Percentiles rank a stretch among this genome's conserved stretches.
phyloP scores from a whole-genome alignment of 2,113 vertebrate species.

The Cyprinodon brontotheroides region DNA sequence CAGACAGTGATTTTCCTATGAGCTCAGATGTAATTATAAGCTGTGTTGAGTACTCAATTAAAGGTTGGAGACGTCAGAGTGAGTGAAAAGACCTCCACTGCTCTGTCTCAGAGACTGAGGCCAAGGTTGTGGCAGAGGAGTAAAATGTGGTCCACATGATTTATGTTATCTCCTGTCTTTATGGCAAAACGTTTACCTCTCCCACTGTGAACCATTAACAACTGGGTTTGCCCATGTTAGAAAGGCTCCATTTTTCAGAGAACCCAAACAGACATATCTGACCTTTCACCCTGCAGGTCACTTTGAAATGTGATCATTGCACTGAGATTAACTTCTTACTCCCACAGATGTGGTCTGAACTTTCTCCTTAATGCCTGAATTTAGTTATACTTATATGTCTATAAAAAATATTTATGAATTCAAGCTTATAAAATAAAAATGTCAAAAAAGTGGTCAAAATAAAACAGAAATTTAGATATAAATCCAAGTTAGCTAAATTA shows the following conservation, averaged over 20 bases:
- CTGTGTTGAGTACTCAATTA: constrained; percentile 60
- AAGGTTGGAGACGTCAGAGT: constrained; percentile 65
- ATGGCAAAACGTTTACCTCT: constrained; percentile 44
- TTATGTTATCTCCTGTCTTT: constrained; percentile 54
- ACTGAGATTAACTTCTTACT: not conserved
- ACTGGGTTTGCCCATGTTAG: constrained; percentile 14
- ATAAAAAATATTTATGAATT: not conserved
- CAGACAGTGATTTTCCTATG: constrained; percentile 65
- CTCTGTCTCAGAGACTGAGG: constrained; percentile 63
- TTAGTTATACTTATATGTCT: not conserved
- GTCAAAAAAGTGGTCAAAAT: too few species aligned
- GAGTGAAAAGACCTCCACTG: constrained; percentile 68
- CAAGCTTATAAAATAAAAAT: not conserved
- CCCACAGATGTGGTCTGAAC: not conserved
- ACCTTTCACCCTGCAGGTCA: not conserved
- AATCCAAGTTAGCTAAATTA: too few species aligned
- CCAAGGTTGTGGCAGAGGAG: constrained; percentile 53
- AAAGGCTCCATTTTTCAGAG: constrained; percentile 14
- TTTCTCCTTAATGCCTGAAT: not conserved
- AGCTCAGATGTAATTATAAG: constrained; percentile 72
- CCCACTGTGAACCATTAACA: constrained; percentile 17
- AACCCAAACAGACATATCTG: not conserved
- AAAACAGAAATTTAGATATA: not conserved
- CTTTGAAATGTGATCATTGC: not conserved
- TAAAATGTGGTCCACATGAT: constrained; percentile 65